Base-by-base conservation (phyloP, 1,140 invertebrate genomes). In the Grapholita molesta region DNA sequence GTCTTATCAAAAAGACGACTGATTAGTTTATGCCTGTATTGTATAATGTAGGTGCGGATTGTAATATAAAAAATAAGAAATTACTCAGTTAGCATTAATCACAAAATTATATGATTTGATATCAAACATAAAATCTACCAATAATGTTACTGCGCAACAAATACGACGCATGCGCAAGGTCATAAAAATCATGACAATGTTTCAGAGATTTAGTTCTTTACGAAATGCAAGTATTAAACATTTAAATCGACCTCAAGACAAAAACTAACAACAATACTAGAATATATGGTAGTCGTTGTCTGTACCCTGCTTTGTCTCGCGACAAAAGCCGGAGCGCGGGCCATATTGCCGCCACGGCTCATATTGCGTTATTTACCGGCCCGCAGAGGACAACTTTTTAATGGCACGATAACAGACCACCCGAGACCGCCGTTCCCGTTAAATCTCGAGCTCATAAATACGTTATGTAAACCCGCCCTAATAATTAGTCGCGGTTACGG, bases 401-500 rank as follows among this genome's bases (percentile, higher is more conserved):
- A 90, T 88, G 82, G 80, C 79, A 79, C 83, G 89, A 90, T 91
- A 90, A 89, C 88, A 86, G 86, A 89, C 82, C 89, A 86, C 83
- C 83, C 83, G 86, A 88, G 85, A 88, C 78, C 80, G 76, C 67
- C 73, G 79, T 73, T 81, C 71, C 79, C 82, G 83, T 85, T 88
- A 88, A 90, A 90, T 90, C 86, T 90, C 84, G 73, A 81, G 80
- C 84, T 90, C 89, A 89, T 91, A 89, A 91, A 90, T 91, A 90
- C 82, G 85, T 88, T 88, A 91, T 90, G 89, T 89, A 89, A 90
- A 88, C 88, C 88, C 81, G 87, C 86, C 89, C 89, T 91, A 85
- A 91, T 90, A 90, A 91, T 91, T 91, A 91, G 89, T 88, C 81
- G 84, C 80, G 84, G 88, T 90, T 91, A 90, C 84, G 81, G 84